These are phyloP conservation scores for Patella pellucida DNA, from an alignment of 2,888 invertebrate species.

Conservation along the genomic window DNA sequence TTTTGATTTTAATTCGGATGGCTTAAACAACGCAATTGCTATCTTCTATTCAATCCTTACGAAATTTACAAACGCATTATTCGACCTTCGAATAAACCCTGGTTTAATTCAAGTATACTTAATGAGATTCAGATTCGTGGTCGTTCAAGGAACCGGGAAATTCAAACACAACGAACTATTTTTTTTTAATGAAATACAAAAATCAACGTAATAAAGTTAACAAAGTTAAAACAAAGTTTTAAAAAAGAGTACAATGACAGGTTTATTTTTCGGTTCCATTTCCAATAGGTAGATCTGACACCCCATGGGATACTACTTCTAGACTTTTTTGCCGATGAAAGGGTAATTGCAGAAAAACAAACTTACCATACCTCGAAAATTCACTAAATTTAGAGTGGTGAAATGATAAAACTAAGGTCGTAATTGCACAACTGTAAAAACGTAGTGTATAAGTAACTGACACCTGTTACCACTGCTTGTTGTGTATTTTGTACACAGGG, in stretches of 20 bases:
- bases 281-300: too few species aligned
- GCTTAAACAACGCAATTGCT: background rate
- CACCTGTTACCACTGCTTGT: too few species aligned
- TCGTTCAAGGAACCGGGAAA: background rate
- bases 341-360: too few species aligned
- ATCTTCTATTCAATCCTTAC: background rate
- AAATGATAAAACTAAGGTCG: background rate
- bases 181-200: background rate
- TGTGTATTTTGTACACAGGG: too few species aligned
- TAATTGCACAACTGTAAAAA: background rate
- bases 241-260: background rate
- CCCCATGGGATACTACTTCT: too few species aligned
- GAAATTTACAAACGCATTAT: background rate
- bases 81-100: background rate
- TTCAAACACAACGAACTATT: background rate
- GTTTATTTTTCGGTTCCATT: too few species aligned
- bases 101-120: background rate
- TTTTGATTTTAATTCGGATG: background rate
- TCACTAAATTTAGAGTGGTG: background rate
- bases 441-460: too few species aligned
- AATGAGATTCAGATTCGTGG: background rate
- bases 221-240: background rate
- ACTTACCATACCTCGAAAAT: too few species aligned
- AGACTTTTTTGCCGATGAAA: too few species aligned
- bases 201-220: background rate